Evolutionary conservation across 2,113 vertebrate genomes (phyloP), one percentile per base, ranked within the genome.

Genomic region (Coptodon rendalli): DNA sequence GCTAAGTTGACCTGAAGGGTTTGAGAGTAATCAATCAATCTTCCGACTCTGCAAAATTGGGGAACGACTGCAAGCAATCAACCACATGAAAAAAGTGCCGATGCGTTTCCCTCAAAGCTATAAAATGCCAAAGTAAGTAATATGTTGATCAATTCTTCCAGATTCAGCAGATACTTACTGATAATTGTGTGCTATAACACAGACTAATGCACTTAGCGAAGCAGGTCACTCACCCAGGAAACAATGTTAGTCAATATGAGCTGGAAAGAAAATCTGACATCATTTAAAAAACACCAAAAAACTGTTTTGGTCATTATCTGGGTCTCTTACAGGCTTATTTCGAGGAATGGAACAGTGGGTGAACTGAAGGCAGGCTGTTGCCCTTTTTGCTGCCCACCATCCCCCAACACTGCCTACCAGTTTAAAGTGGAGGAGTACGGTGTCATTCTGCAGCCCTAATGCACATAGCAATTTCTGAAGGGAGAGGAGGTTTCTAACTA

Each of bases 381-480:
- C 59, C 79, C 81, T 85, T 83, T 54, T 86, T 79, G 38, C 56
- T 13, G 82, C 78, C 73, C 76, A 81, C 86, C 90, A 68, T 68
- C 87, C 92, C 84, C 87, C 86, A 59, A 48, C 71, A 52, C 81
- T 31, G 13, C 59, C 81, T 61, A 59, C 76, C 48, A 68, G 56
- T 52, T 84, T 56, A 68, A 80, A 84, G 63, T 84, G 80, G 27
- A 86, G 87, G 71, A 78, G 71, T 78, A 45, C 71, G 16, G 71
- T 76, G 82, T 90, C 89, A 73, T 24, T 63, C 78, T 88, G 38
- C 81, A 91, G 79, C 53, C 86, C 43, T 80, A 87, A 27, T 17
- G 73, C 81, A 87, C 86, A 86, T 82, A 83, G 78, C 52, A 24
- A 73, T 79, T 40, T 85, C 24, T 81, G 81, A 14, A 81, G 81